Conservation (phyloP, 1,140 invertebrate genomes). For the Diabrotica undecimpunctata region DNA sequence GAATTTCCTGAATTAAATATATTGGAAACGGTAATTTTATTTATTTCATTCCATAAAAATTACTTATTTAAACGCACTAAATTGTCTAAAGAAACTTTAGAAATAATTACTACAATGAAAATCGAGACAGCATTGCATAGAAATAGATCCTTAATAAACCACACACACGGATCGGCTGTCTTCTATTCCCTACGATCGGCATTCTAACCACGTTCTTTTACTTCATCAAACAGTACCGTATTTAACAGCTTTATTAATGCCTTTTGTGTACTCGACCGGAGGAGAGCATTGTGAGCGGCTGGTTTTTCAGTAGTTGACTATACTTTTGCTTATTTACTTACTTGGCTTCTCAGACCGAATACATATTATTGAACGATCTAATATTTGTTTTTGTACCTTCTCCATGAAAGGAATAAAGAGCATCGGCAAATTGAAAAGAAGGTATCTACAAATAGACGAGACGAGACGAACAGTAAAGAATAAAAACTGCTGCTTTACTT, state of each 20-base stretch:
- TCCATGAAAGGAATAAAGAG: too few species aligned
- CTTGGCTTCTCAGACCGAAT: too few species aligned
- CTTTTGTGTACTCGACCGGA: conserved; percentile 12
- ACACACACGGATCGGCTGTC: neutral
- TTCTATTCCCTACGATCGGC: neutral
- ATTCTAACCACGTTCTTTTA: conserved; percentile 4
- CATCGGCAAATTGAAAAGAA: too few species aligned
- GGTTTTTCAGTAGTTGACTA: conserved; percentile 5
- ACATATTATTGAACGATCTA: too few species aligned
- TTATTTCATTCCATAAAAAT: too few species aligned
- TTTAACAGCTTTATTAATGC: conserved; percentile 20
- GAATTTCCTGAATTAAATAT: too few species aligned
- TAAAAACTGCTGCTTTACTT: too few species aligned
- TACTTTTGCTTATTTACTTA: neutral
- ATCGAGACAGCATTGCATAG: neutral
- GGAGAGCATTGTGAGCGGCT: conserved; percentile 8
- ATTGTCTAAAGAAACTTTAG: neutral
- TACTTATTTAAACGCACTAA: neutral
- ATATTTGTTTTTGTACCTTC: too few species aligned
- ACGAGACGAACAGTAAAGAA: too few species aligned
- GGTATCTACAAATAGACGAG: too few species aligned
- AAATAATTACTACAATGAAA: conserved; percentile 1
- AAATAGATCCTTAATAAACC: conserved; percentile 3
- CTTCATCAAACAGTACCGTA: conserved; percentile 19
- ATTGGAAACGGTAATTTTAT: too few species aligned